Percentiles rank a stretch among this genome's conserved stretches.
These are phyloP conservation scores for Asobara japonica DNA, from an alignment of 1,140 invertebrate genomes.

Conservation along the genomic window DNA sequence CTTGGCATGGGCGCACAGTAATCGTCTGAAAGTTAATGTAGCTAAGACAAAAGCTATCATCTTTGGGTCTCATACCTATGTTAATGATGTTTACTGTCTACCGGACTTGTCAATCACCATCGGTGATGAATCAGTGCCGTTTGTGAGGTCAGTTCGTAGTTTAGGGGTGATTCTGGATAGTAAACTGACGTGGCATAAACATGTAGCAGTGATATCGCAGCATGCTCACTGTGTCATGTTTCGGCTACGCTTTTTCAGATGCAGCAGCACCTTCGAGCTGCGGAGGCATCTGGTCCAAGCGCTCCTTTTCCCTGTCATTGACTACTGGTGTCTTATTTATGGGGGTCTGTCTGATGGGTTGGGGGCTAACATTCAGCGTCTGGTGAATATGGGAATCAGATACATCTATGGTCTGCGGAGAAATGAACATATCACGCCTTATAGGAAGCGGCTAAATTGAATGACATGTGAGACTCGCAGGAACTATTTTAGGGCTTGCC, in stretches of 20 bases:
- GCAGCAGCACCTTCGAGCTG: not conserved
- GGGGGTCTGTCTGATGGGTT: not conserved
- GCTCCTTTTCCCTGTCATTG: not conserved
- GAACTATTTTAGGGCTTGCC: not conserved
- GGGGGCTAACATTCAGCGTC: not conserved
- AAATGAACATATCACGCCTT: not conserved
- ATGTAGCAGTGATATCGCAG: not conserved
- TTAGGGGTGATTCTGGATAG: not conserved
- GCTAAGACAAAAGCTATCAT: not conserved
- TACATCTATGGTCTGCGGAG: conserved; percentile 1
- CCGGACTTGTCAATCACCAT: not conserved
- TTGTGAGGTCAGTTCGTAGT: not conserved
- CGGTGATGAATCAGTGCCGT: not conserved
- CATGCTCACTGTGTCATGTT: not conserved
- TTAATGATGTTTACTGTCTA: not conserved
- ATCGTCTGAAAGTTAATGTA: not conserved
- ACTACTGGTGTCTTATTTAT: conserved; percentile 16
- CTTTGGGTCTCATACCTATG: not conserved
- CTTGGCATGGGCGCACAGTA: not conserved
- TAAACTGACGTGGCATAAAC: not conserved
- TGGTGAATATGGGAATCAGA: not conserved
- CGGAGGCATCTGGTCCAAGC: not conserved
- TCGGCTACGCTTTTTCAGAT: not conserved
- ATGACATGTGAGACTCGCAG: not conserved
- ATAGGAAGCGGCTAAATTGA: not conserved